Percentiles rank a stretch among this genome's conserved stretches.
Conservation (phyloP, 2,888 invertebrate genomes). For the Aporophyla nigra region DNA sequence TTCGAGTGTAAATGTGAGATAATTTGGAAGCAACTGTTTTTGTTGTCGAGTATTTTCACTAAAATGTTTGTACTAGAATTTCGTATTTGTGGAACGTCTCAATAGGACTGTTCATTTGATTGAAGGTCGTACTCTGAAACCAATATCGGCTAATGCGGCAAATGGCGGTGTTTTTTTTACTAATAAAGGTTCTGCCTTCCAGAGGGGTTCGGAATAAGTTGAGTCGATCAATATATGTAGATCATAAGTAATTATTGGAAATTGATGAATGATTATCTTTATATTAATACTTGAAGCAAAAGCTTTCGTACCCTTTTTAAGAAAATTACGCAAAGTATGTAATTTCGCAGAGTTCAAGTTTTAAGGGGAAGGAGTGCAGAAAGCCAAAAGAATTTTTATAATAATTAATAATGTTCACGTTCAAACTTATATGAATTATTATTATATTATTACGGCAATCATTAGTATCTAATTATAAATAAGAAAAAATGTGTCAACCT, state of each 20-base stretch:
- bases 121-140: constrained; percentile 9
- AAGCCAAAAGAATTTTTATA: no score
- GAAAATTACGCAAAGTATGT: no score
- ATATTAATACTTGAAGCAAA: no score
- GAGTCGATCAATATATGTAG: background rate
- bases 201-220: background rate
- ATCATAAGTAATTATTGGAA: background rate
- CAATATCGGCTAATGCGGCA: background rate
- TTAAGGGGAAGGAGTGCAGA: no score
- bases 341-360: no score
- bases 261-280: no score
- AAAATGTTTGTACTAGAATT: constrained; percentile 22
- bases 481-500: background rate
- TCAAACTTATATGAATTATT: no score
- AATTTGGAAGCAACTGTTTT: constrained; percentile 51
- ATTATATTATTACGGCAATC: no score
- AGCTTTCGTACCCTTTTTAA: no score
- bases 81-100: constrained; percentile 17
- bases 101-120: constrained; percentile 26
- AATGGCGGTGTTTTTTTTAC: background rate
- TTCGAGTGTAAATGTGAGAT: constrained; percentile 45
- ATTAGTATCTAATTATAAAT: background rate
- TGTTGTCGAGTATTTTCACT: constrained; percentile 30
- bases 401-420: no score
- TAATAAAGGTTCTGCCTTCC: accelerated